Percentiles rank a stretch among this genome's conserved stretches.
phyloP scores from a whole-genome alignment of 2,797 vertebrate species.

The Iguana delicatissima region DNA sequence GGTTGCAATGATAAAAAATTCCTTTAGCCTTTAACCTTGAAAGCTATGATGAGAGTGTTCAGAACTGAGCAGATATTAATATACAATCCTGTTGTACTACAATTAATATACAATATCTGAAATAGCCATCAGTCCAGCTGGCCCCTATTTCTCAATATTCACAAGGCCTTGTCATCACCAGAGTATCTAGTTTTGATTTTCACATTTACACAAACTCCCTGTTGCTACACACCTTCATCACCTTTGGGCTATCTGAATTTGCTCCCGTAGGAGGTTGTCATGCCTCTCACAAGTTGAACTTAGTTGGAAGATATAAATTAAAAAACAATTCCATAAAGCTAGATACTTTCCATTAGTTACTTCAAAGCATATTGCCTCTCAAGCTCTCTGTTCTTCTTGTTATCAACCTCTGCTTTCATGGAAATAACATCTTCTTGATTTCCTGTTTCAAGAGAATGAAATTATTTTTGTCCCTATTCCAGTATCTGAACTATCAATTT shows the following conservation, averaged over 20 bases:
- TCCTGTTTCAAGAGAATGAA: background rate
- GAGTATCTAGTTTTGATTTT: slow-evolving; percentile 8
- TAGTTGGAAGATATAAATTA: slow-evolving; percentile 24
- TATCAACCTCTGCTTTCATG: background rate
- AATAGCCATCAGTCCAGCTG: background rate
- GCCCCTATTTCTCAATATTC: background rate
- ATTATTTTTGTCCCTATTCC: background rate
- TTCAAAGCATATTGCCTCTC: background rate
- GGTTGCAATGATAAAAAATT: too few species aligned
- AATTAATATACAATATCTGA: background rate
- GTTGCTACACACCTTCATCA: background rate
- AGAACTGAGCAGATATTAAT: too few species aligned
- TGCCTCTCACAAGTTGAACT: background rate
- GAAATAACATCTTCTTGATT: slow-evolving; percentile 17
- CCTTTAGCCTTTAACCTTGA: too few species aligned
- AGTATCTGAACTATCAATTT: background rate
- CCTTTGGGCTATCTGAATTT: background rate
- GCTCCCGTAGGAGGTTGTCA: background rate
- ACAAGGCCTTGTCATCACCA: background rate
- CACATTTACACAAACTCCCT: background rate
- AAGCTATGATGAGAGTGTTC: too few species aligned
- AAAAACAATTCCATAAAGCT: slow-evolving; percentile 24
- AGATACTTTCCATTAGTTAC: background rate
- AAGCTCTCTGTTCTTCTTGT: background rate
- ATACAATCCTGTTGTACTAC: too few species aligned